phyloP scores from a whole-genome alignment of 2,888 invertebrate species.

The Drosophila pseudotalamancana region DNA sequence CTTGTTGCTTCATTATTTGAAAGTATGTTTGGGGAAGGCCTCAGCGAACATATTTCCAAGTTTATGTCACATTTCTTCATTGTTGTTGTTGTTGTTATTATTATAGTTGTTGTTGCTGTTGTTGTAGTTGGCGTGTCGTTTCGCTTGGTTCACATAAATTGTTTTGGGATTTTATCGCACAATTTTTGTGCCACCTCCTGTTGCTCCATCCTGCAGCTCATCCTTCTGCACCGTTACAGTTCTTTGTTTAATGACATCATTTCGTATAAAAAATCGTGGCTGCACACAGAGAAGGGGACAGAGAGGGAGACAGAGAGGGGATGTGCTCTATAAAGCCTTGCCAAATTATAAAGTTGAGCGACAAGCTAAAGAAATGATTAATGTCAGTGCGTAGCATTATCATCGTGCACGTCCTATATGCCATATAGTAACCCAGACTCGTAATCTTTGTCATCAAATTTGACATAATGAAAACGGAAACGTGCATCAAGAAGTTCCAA shows the following conservation, averaged over 20 bases:
- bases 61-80: constrained; percentile 62
- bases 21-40: constrained; percentile 20
- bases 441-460: constrained; percentile 59
- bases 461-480: constrained; percentile 65
- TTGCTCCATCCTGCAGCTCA: constrained; percentile 11
- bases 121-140: constrained; percentile 48
- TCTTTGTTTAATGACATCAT: constrained; percentile 77
- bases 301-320: neutral
- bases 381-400: constrained; percentile 58
- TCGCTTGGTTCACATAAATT: constrained; percentile 69
- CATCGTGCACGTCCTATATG: constrained; percentile 39
- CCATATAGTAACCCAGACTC: constrained; percentile 35
- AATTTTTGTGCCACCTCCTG: constrained; percentile 43
- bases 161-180: constrained; percentile 74
- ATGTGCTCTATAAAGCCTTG: constrained; percentile 39
- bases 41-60: constrained; percentile 55
- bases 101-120: constrained; percentile 24
- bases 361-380: constrained; percentile 64
- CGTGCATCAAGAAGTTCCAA: constrained; percentile 17
- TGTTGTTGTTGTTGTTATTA: constrained; percentile 24
- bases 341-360: constrained; percentile 73
- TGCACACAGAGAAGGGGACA: constrained; percentile 42
- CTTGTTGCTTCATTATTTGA: constrained; percentile 55
- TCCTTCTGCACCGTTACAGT: constrained; percentile 56
- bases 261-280: constrained; percentile 74